Percentiles rank a stretch among this genome's conserved stretches.
phyloP scores from a whole-genome alignment of 2,888 invertebrate genomes.

The Athalia rosae region DNA sequence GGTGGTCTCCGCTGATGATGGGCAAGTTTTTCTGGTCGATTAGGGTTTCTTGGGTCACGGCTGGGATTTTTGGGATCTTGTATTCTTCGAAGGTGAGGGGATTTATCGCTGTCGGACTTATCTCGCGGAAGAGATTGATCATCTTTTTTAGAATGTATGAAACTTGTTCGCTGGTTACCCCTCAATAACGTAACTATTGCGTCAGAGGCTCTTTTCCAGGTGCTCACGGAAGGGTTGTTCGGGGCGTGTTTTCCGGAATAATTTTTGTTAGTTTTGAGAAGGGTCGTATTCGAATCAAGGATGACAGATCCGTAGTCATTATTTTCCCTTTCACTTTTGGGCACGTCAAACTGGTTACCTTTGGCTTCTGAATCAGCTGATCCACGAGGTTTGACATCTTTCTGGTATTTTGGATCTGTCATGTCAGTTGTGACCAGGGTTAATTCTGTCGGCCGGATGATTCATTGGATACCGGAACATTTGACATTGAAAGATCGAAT shows the following conservation, averaged over 20 bases:
- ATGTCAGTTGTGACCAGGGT: slow-evolving; percentile 24
- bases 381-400: background rate
- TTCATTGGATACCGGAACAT: slow-evolving; percentile 6
- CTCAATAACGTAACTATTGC: slow-evolving; percentile 37
- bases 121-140: slow-evolving; percentile 3
- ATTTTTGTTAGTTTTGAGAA: background rate
- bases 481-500: slow-evolving; percentile 15
- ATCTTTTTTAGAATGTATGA: background rate
- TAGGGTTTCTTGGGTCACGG: slow-evolving; percentile 19
- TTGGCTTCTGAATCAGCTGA: background rate
- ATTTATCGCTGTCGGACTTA: background rate
- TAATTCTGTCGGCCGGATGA: slow-evolving; percentile 18
- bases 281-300: background rate
- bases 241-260: background rate
- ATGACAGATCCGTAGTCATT: background rate
- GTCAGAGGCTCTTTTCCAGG: slow-evolving; percentile 31
- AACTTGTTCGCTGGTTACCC: slow-evolving; percentile 18
- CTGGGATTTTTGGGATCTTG: slow-evolving; percentile 33
- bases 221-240: background rate
- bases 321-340: too few relatives aligned
- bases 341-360: background rate
- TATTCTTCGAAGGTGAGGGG: background rate
- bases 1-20: slow-evolving; percentile 37
- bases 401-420: slow-evolving; percentile 39
- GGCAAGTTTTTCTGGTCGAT: slow-evolving; percentile 10